Percentiles rank a stretch among this genome's conserved stretches.
These are phyloP conservation scores for Columbina picui DNA, from an alignment of 2,113 vertebrate genomes.

Conservation along the genomic window DNA sequence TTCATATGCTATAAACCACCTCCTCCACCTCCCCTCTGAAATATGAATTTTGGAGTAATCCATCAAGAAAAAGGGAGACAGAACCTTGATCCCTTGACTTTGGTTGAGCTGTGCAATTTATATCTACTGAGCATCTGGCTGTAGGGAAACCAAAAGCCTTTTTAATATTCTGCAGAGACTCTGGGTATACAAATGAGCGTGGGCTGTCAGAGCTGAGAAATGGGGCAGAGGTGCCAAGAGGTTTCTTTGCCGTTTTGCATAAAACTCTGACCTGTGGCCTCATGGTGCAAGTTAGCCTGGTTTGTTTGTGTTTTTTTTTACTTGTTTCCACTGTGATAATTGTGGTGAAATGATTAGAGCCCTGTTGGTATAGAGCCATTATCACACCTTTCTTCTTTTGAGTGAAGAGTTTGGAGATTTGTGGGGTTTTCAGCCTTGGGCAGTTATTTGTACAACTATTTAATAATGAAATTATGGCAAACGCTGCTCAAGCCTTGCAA, in stretches of 20 bases:
- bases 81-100: slow-evolving; percentile 63
- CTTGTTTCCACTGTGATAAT: background rate
- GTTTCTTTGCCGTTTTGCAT: background rate
- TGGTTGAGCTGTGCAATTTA: slow-evolving; percentile 54
- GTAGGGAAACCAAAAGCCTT: slow-evolving; percentile 16
- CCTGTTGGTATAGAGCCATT: background rate
- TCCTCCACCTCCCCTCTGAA: slow-evolving; percentile 16
- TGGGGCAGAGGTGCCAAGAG: slow-evolving; percentile 27
- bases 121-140: slow-evolving; percentile 63
- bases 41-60: slow-evolving; percentile 55
- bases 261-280: background rate
- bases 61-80: slow-evolving; percentile 48
- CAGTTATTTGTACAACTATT: background rate
- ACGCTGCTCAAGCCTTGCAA: rapidly evolving
- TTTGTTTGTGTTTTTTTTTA: background rate
- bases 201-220: slow-evolving; percentile 40
- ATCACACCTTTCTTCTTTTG: background rate
- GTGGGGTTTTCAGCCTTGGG: background rate
- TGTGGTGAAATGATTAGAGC: background rate
- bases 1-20: slow-evolving; percentile 34
- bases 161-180: slow-evolving; percentile 46
- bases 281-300: background rate
- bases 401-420: background rate
- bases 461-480: background rate
- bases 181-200: background rate